Base-by-base conservation (phyloP, 2,113 vertebrate species). In the Leucosticte australis region DNA sequence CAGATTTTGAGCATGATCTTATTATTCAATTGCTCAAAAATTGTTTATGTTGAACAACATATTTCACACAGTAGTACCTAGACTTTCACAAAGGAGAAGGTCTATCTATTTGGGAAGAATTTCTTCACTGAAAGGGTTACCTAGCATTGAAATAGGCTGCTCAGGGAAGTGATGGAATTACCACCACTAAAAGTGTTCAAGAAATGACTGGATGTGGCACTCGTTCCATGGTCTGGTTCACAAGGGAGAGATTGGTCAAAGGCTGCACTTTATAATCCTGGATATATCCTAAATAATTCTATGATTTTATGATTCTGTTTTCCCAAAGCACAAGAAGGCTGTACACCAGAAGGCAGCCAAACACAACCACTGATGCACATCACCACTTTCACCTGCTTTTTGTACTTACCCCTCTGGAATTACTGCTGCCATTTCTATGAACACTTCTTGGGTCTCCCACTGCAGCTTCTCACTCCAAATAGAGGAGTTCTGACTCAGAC, bases 151-250 rank as follows among this genome's bases (percentile, higher is more conserved):
- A 82, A 52, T 23, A 11, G 7, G 15, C 22, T 89, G 37, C 5
- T 16, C 52, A 46, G 27, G 37, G 7, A 81, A 26, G 11, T 35
- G 13, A 30, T 49, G 41, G 30, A 30, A 5, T 42, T 23, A 21
- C 17, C 5, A 46, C 20, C 39, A 15, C 28, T 46, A 15, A 28
- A 44, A 65, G 1, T 60, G 28, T 46, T 53, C 15, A 39, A 21
- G 33, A 24, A 52, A 52, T 3, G 2, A 46, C 19, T 52, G 53
- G 15, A n/a, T n/a, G 6, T n/a, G 37, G 9, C 69, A 44, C 15
- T 73, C 0, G 0, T 13, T 74, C 44, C 22, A 23, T 16, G 23
- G 20, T 46, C 53, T 46, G 8, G 2, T 73, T 44, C 22, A 50
- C 31, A 50, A 39, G 28, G 8, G 20, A 10, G 6, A 14, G 28